These are phyloP conservation scores for Trimorus sp. DNA, from an alignment of 2,888 invertebrate genomes.

Conservation along the genomic window DNA sequence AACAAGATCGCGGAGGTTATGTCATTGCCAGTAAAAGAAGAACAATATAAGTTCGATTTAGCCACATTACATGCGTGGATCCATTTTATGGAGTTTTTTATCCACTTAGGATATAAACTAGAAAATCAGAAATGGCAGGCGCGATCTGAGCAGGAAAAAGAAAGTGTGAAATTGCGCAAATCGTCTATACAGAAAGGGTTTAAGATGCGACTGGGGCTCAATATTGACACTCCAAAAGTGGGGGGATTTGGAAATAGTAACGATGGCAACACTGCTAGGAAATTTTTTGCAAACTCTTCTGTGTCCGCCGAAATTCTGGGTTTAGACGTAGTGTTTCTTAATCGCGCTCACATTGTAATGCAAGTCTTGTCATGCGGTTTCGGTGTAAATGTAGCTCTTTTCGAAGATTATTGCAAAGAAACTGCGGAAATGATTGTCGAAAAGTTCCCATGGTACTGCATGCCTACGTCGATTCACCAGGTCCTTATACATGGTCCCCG, in stretches of 20 bases:
- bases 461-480: conserved; percentile 18
- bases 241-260: conserved; percentile 58
- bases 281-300: conserved; percentile 57
- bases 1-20: conserved; percentile 31
- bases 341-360: conserved; percentile 24
- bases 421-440: conserved; percentile 39
- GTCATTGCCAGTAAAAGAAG: conserved; percentile 33
- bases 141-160: conserved; percentile 34
- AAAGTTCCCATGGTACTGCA: conserved; percentile 25
- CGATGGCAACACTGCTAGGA: conserved; percentile 64
- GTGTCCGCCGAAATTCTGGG: conserved; percentile 57
- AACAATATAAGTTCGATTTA: conserved; percentile 33
- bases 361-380: conserved; percentile 32
- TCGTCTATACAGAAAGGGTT: conserved; percentile 24
- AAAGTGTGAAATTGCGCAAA: conserved; percentile 23
- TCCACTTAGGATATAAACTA: conserved; percentile 45
- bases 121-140: conserved; percentile 44
- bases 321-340: conserved; percentile 7
- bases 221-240: conserved; percentile 55
- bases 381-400: conserved; percentile 23
- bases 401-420: conserved; percentile 35
- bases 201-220: conserved; percentile 40
- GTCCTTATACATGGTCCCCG: conserved; percentile 15
- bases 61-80: conserved; percentile 55
- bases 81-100: conserved; percentile 50